A percentile compares a stretch with the other conserved stretches of the same genome.
Evolutionary conservation across 2,888 invertebrate species (phyloP).

Genomic region (Anaspis maculata): DNA sequence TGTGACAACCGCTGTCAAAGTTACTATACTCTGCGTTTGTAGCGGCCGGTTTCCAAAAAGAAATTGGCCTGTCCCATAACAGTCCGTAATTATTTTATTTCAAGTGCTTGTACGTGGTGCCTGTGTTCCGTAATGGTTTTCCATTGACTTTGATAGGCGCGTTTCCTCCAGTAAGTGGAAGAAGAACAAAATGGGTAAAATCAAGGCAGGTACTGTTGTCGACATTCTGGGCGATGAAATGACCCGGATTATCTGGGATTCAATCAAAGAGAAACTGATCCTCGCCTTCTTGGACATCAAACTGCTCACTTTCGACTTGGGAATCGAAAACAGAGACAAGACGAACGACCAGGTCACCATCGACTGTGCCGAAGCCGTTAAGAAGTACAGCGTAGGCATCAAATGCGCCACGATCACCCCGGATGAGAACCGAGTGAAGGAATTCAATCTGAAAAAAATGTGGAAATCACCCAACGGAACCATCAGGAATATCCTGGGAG

Average conservation of each 20-base stretch:
- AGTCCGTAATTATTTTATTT: no score
- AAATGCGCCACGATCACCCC: slow-evolving; percentile 99
- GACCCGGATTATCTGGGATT: slow-evolving; percentile 97
- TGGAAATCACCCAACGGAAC: slow-evolving; percentile 89
- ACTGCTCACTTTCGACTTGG: slow-evolving; percentile 87
- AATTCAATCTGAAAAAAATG: slow-evolving; percentile 81
- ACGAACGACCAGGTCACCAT: slow-evolving; percentile 94
- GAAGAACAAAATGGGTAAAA: slow-evolving; percentile 56
- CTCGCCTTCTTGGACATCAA: slow-evolving; percentile 93
- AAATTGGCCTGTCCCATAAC: no score
- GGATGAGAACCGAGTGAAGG: slow-evolving; percentile 91
- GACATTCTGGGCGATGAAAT: slow-evolving; percentile 93
- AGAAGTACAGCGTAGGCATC: slow-evolving; percentile 96
- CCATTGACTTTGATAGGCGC: no score
- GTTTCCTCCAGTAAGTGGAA: no score
- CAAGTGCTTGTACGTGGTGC: no score
- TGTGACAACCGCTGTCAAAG: no score
- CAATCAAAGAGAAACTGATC: slow-evolving; percentile 94
- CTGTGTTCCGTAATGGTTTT: no score
- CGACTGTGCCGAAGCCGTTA: slow-evolving; percentile 93
- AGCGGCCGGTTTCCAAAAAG: no score
- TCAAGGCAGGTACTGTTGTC: slow-evolving; percentile 80
- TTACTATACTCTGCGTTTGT: no score
- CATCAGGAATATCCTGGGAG: slow-evolving; percentile 79
- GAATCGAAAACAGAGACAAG: slow-evolving; percentile 89